A percentile compares a stretch with the other conserved stretches of the same genome.
phyloP scores from a whole-genome alignment of 2,888 invertebrate species.

The Drosophila differens region DNA sequence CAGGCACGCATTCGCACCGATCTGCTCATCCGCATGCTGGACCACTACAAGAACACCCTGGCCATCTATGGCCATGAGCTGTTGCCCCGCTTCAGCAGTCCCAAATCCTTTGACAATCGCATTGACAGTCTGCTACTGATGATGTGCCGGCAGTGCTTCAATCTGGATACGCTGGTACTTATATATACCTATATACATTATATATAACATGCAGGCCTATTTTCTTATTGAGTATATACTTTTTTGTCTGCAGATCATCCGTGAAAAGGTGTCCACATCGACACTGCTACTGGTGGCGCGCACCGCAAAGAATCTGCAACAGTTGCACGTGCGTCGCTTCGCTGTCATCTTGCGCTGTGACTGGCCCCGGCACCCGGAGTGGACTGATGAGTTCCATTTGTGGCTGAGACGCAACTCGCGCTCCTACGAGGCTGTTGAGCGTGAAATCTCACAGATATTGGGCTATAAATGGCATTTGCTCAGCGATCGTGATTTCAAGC shows the following conservation, averaged over 20 bases:
- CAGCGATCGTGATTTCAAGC: conserved; percentile 88
- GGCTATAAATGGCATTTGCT: conserved; percentile 89
- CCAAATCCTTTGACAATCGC: conserved; percentile 89
- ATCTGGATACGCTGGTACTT: conserved; percentile 89
- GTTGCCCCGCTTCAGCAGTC: conserved; percentile 88
- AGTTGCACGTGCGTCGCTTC: conserved; percentile 89
- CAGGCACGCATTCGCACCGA: conserved; percentile 87
- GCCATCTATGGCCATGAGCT: conserved; percentile 89
- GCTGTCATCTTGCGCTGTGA: conserved; percentile 90
- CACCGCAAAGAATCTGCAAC: conserved; percentile 88
- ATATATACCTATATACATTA: too few relatives aligned
- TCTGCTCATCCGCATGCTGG: conserved; percentile 87
- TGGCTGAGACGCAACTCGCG: conserved; percentile 89
- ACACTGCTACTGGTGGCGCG: conserved; percentile 90
- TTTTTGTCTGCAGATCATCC: conserved; percentile 86
- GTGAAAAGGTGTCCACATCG: conserved; percentile 91
- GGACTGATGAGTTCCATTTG: conserved; percentile 88
- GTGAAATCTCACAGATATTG: conserved; percentile 89
- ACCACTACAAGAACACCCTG: conserved; percentile 88
- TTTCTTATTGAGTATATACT: too few relatives aligned
- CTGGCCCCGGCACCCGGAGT: conserved; percentile 89
- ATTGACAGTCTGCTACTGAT: conserved; percentile 89
- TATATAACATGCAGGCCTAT: too few relatives aligned
- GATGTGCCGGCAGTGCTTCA: conserved; percentile 89
- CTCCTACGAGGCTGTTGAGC: conserved; percentile 88